Evolutionary conservation across 1,140 invertebrate genomes (phyloP).

Genomic region (Euwallacea fornicatus): DNA sequence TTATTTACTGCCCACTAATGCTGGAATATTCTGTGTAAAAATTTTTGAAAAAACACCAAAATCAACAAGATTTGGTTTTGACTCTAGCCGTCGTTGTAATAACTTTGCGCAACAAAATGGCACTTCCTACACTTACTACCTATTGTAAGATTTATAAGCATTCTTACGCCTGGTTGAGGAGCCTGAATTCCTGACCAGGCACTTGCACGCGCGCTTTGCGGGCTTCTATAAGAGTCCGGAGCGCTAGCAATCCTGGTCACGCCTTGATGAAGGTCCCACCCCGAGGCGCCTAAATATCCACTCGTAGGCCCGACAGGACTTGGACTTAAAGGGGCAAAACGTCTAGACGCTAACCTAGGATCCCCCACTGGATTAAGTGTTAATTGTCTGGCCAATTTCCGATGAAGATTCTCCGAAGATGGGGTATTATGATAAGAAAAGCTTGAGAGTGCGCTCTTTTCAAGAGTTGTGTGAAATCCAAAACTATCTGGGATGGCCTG

Average conservation of each 20-base stretch:
- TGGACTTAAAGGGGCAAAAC: constrained; percentile 28
- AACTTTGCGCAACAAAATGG: no score
- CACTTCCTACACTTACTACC: background rate
- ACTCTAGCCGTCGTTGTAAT: no score
- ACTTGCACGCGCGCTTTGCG: constrained; percentile 19
- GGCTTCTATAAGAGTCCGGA: constrained; percentile 63
- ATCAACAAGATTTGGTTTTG: no score
- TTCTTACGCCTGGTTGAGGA: constrained; percentile 26
- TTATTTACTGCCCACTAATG: no score
- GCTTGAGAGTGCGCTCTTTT: constrained; percentile 15
- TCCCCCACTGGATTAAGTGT: constrained; percentile 78
- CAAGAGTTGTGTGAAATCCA: constrained; percentile 23
- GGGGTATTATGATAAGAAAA: constrained; percentile 40
- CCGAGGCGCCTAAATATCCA: constrained; percentile 33
- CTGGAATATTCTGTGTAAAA: no score
- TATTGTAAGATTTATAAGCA: background rate
- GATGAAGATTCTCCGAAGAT: constrained; percentile 67
- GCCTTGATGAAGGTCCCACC: constrained; percentile 57
- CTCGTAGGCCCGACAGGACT: constrained; percentile 13
- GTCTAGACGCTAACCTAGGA: constrained; percentile 59
- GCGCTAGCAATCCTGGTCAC: constrained; percentile 79
- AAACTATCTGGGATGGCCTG: constrained; percentile 25
- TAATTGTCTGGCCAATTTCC: constrained; percentile 78
- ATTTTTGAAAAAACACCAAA: no score
- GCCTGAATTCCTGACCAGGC: constrained; percentile 26